These are phyloP conservation scores for Channa maculata DNA, from an alignment of 2,113 vertebrate genomes.

Conservation along the genomic window DNA sequence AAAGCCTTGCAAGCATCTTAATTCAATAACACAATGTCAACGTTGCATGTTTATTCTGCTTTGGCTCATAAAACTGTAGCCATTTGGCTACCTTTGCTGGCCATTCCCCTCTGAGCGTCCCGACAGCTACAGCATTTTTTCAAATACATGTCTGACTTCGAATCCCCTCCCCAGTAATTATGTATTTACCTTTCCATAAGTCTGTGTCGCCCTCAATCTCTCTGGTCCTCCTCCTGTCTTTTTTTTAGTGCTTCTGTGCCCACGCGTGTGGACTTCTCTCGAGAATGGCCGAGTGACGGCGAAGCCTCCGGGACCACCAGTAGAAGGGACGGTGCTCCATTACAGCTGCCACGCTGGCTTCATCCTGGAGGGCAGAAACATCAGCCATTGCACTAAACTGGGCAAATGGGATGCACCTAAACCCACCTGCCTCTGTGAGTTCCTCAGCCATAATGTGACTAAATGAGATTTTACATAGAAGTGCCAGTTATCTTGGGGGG, in stretches of 20 bases:
- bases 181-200: background rate
- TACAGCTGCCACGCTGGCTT: constrained; percentile 91
- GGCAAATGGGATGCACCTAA: constrained; percentile 93
- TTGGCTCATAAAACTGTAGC: no score
- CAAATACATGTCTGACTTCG: no score
- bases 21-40: no score
- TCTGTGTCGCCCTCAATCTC: background rate
- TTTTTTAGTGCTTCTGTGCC: constrained; percentile 88
- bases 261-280: constrained; percentile 89
- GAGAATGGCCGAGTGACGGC: constrained; percentile 90
- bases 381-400: constrained; percentile 89
- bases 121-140: no score
- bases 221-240: background rate
- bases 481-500: background rate
- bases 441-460: background rate
- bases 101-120: no score
- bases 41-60: no score
- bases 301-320: constrained; percentile 84
- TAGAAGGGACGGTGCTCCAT: constrained; percentile 89
- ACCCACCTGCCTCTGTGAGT: constrained; percentile 91
- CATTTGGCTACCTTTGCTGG: no score
- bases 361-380: constrained; percentile 88
- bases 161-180: background rate
- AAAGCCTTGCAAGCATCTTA: no score
- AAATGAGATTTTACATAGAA: background rate